Percentiles rank a stretch among this genome's conserved stretches.
Evolutionary conservation across 2,113 vertebrate genomes (phyloP).

Genomic region (Sminthopsis crassicaudata): DNA sequence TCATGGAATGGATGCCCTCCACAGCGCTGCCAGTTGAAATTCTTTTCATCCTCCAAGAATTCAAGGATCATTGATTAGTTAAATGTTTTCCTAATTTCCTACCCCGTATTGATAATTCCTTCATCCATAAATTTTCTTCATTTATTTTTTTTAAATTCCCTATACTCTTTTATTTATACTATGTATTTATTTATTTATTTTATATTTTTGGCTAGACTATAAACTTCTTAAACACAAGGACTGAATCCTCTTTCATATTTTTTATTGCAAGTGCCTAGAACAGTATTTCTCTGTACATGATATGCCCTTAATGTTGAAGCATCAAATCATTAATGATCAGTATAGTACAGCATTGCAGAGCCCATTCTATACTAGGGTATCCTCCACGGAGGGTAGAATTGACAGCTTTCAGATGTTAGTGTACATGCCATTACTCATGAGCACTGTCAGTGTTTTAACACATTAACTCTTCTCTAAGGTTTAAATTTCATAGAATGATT

Average conservation of each 20-base stretch:
- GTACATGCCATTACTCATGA: neutral
- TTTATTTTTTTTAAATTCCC: neutral
- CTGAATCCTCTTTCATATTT: neutral
- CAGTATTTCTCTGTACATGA: neutral
- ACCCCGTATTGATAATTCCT: neutral
- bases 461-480: constrained; percentile 26
- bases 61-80: neutral
- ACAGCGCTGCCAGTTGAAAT: neutral
- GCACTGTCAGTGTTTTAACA: constrained; percentile 24
- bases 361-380: neutral
- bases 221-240: neutral
- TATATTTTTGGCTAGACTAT: neutral
- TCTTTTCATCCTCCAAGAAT: neutral
- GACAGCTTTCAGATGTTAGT: constrained; percentile 13
- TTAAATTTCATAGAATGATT: constrained; percentile 44
- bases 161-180: neutral
- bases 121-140: neutral
- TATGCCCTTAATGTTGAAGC: neutral
- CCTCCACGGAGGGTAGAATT: neutral
- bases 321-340: neutral
- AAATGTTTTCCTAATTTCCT: neutral
- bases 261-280: neutral
- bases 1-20: neutral
- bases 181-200: neutral
- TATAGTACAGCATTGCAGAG: neutral